phyloP scores from a whole-genome alignment of 2,797 vertebrate genomes.

The Mormyrops boulengeri region DNA sequence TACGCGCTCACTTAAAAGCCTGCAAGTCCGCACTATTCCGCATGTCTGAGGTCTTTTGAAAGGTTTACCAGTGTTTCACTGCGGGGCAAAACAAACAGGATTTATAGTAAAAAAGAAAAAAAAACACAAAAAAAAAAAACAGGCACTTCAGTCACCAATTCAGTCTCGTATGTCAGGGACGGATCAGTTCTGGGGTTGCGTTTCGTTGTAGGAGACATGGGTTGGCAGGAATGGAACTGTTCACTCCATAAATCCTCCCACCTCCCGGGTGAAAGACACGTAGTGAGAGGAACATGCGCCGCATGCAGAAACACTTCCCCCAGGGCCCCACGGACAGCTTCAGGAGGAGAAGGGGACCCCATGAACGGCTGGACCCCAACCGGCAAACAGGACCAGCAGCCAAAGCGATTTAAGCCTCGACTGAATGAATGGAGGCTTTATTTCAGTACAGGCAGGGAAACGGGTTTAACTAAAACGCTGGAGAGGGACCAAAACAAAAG shows the following conservation, averaged over 20 bases:
- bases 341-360: background rate
- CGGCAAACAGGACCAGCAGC: background rate
- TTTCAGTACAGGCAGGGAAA: background rate
- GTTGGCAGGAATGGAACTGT: background rate
- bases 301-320: background rate
- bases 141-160: background rate
- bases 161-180: background rate
- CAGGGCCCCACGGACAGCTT: background rate
- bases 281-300: background rate
- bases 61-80: background rate
- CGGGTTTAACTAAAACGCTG: background rate
- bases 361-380: background rate
- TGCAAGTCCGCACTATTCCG: background rate
- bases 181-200: background rate
- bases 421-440: background rate
- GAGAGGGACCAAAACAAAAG: background rate
- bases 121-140: background rate
- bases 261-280: background rate
- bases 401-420: background rate
- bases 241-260: background rate
- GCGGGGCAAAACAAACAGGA: background rate
- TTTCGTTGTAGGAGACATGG: background rate
- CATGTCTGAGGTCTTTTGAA: background rate
- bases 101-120: background rate
- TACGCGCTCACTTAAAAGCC: background rate